These are phyloP conservation scores for Naja naja DNA, from an alignment of 2,113 vertebrate genomes.

Conservation along the genomic window DNA sequence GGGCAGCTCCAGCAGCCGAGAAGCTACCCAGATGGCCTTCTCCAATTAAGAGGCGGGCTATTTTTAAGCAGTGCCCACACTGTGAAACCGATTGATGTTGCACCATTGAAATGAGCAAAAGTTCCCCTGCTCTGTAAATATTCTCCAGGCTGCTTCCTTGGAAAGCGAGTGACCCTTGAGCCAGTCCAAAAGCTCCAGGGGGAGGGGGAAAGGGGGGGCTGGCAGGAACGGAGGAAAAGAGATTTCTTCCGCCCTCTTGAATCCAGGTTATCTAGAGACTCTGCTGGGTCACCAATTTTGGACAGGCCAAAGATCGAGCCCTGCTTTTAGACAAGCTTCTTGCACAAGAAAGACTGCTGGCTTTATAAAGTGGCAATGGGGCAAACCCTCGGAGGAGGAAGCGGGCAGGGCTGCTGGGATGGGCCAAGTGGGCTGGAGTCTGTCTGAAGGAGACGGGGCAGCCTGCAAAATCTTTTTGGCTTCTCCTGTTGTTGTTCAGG, in stretches of 20 bases:
- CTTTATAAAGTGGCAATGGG: not conserved
- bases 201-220: not conserved
- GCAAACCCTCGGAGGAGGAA: not conserved
- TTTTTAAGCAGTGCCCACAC: not conserved
- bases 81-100: not conserved
- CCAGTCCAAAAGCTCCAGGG: not conserved
- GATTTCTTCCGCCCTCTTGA: not conserved
- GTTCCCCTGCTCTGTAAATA: not conserved
- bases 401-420: rapidly evolving
- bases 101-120: too few species aligned
- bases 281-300: not conserved
- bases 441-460: not conserved
- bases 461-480: not conserved
- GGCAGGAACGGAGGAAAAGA: not conserved
- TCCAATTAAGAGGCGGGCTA: not conserved
- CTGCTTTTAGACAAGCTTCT: not conserved
- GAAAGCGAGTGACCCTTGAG: not conserved
- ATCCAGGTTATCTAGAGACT: not conserved
- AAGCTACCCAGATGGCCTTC: not conserved
- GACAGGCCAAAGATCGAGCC: rapidly evolving
- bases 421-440: not conserved
- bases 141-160: not conserved
- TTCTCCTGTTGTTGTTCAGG: not conserved
- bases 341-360: not conserved
- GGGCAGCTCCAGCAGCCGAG: not conserved